Evolutionary conservation across 2,888 invertebrate species (phyloP), one percentile per base, ranked within the genome.

Genomic region (Lagria hirta): DNA sequence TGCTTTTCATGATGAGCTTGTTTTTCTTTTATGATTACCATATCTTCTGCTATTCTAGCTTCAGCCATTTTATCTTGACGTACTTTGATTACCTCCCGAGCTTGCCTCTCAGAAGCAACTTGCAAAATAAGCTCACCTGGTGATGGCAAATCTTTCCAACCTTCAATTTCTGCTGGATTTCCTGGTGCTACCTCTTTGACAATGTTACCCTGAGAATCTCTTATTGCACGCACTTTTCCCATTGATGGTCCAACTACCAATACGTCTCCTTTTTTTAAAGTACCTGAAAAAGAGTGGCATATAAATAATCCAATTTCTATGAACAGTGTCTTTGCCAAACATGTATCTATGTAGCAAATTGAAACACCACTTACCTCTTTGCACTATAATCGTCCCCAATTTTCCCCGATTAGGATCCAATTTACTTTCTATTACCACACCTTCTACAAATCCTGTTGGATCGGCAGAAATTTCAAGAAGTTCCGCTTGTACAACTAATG

Each of bases 71-170:
- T 75, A 7, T 71, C 69, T 58, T 81, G 73, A 1, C 94, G 79
- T 66, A 49, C 48, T 49, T 54, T 60, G 30, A 68, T 55, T 6
- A 68, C 69, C 20, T 57, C 58, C 42, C 61, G 58, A n/a, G 69
- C 72, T 30, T 51, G 54, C 43, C 59, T 64, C 52, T 71, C 71
- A 3, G 57, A 56, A 46, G 66, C 79, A 2, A 94, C 92, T 75
- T 97, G 86, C 3, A 94, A 70, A 18, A 97, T 83, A 34, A 81
- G 74, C 55, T 96, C 94, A 0, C 99, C 99, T 6, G 95, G 90
- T 0, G 83, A 68, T 0, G 98, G 98, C 51, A 97, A 64, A 51
- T 86, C 86, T 51, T 82, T 80, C 98, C 98, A 99, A 2, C 98
- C 98, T 30, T 88, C 78, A 32, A 96, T 83, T 65, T 89, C 86